phyloP scores from a whole-genome alignment of 2,113 vertebrate species.

The Carassius gibelio region DNA sequence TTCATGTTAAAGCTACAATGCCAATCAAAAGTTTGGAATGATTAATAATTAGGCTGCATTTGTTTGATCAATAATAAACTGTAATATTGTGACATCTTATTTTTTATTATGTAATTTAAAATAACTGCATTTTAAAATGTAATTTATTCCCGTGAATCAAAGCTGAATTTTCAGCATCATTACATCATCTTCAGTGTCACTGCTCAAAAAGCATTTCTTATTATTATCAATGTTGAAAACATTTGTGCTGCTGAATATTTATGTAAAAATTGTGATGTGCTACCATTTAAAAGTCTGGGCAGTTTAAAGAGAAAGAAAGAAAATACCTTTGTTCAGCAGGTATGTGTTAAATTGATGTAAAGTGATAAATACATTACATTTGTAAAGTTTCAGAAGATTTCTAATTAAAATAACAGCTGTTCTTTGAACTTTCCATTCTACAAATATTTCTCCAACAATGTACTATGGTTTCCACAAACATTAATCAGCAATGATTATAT shows the following conservation, averaged over 20 bases:
- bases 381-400: too few relatives aligned
- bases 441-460: background rate
- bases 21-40: background rate
- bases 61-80: background rate
- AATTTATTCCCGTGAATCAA: background rate
- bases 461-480: background rate
- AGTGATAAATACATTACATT: too few relatives aligned
- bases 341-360: too few relatives aligned
- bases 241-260: too few relatives aligned
- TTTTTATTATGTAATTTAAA: background rate
- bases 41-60: background rate
- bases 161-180: background rate
- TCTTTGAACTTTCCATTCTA: background rate
- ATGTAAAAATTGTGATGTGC: too few relatives aligned
- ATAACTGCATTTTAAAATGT: background rate
- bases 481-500: background rate
- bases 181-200: background rate
- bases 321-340: too few relatives aligned
- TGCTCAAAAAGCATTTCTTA: background rate
- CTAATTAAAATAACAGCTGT: too few relatives aligned
- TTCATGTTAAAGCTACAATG: background rate
- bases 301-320: background rate
- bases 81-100: background rate
- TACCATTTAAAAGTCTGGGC: too few relatives aligned
- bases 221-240: background rate